Conservation (phyloP, 2,113 vertebrate genomes). For the Eonycteris spelaea region DNA sequence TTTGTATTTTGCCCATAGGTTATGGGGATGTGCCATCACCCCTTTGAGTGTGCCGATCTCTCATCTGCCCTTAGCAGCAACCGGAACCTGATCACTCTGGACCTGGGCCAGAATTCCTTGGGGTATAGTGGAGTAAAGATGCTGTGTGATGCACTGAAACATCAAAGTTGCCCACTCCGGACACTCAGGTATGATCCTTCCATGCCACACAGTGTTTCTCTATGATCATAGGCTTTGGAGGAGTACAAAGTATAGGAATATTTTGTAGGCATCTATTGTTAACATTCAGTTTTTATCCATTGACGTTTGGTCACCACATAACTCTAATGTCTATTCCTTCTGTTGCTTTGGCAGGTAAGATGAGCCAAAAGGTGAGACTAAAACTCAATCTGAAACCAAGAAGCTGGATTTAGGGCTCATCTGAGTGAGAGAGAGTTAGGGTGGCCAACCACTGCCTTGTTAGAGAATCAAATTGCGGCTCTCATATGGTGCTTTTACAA, state of each 20-base stretch:
- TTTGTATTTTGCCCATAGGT: background rate
- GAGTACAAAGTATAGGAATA: accelerated
- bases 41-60: background rate
- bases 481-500: background rate
- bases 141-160: background rate
- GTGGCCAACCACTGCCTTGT: background rate
- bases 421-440: background rate
- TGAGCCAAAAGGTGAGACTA: background rate
- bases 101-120: constrained; percentile 42
- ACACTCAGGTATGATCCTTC: background rate
- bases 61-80: background rate
- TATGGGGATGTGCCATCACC: constrained; percentile 19
- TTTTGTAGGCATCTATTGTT: accelerated
- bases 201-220: background rate
- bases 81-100: background rate
- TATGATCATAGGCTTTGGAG: accelerated
- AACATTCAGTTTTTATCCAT: too few relatives aligned
- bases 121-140: background rate
- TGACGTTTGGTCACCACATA: background rate
- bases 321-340: accelerated
- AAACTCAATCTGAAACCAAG: background rate
- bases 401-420: background rate
- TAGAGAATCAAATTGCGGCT: background rate
- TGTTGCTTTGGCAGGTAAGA: background rate
- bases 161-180: background rate